Evolutionary conservation across 2,113 vertebrate species (phyloP), one percentile per base, ranked within the genome.

Genomic region (Scophthalmus maximus): DNA sequence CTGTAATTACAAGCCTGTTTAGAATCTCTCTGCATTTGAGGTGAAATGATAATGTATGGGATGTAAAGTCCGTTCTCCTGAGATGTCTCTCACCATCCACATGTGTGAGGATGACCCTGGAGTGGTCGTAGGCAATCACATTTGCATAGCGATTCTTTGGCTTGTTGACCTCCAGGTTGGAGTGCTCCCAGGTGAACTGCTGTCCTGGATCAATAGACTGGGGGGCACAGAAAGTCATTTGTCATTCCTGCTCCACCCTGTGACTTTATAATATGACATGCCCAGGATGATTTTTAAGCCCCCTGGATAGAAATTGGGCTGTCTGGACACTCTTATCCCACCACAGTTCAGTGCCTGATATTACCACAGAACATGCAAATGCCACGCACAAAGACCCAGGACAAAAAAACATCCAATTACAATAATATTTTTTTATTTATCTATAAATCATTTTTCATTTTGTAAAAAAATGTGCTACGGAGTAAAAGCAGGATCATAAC

Each of bases 121-220:
- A 97, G 85, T 99, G 97, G 87, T 99, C 97, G 0, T 99, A 98
- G 64, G 97, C 96, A 0, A 98, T 97, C 64, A 99, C 96, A 0
- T 99, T 99, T 79, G 97, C 97, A 51, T 99, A 98, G 84, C 97
- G 97, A 74, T 99, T 99, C 93, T 98, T 99, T 3, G 96, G 96
- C 87, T 98, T 99, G 82, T 98, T 99, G 83, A 98, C 96, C 84
- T 99, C 97, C 74, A 97, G 92, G 91, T 98, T 99, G 66, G 97
- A 99, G 77, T 99, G 95, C 88, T 98, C 97, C 97, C 97, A 99
- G 0, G 97, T 98, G 91, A 98, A 98, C 91, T 98, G 96, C 86
- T 98, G 97, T 20, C 96, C 95, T 0, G 97, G 96, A 79, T 99
- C 97, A 74, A 99, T 91, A 76, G 96, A 97, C 97, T 97, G 73